Evolutionary conservation across 2,888 invertebrate genomes (phyloP).

Genomic region (Drosophila nr. medialis): DNA sequence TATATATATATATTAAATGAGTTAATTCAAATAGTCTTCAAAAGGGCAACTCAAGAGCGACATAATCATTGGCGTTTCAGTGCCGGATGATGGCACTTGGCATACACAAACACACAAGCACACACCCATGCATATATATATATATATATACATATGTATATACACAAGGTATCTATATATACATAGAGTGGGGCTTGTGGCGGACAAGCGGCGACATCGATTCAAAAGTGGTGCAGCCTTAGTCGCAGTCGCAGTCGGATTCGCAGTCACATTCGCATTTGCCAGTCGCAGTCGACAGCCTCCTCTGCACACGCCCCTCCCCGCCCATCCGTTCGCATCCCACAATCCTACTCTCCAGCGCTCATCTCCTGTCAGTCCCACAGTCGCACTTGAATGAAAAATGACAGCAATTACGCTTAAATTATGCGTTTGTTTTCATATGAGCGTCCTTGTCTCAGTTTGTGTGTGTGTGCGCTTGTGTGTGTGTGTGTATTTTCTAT

Average conservation of each 20-base stretch:
- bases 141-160: background rate
- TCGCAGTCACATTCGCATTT: slow-evolving; percentile 20
- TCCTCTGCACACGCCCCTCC: background rate
- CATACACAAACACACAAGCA: slow-evolving; percentile 8
- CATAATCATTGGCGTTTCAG: slow-evolving; percentile 75
- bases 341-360: background rate
- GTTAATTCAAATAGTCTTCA: background rate
- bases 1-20: background rate
- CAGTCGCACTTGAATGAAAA: slow-evolving; percentile 72
- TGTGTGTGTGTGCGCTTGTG: slow-evolving; percentile 26
- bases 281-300: slow-evolving; percentile 21
- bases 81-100: slow-evolving; percentile 69
- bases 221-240: slow-evolving; percentile 62
- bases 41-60: slow-evolving; percentile 15
- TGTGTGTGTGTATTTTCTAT: slow-evolving; percentile 25
- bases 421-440: slow-evolving; percentile 81
- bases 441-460: slow-evolving; percentile 72
- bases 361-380: slow-evolving; percentile 8
- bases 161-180: background rate
- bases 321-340: background rate
- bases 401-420: slow-evolving; percentile 81
- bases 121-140: background rate
- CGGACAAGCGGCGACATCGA: slow-evolving; percentile 56
- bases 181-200: slow-evolving; percentile 33
- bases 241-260: slow-evolving; percentile 25